Evolutionary conservation across 2,888 invertebrate genomes (phyloP).

Genomic region (Rhyacophila evoluta): DNA sequence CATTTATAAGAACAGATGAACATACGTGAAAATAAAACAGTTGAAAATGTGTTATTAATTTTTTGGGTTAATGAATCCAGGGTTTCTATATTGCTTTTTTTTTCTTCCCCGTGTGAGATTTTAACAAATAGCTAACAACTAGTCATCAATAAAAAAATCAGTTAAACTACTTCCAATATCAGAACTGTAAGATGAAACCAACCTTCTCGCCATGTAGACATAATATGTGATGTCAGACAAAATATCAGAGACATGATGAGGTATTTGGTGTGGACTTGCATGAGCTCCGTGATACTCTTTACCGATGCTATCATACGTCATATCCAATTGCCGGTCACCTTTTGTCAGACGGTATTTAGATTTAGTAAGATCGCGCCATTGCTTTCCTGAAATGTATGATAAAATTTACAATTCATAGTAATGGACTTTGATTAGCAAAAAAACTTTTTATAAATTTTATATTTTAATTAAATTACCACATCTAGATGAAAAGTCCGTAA

Average conservation of each 20-base stretch:
- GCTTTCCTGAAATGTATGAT: slow-evolving; percentile 65
- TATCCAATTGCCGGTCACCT: slow-evolving; percentile 93
- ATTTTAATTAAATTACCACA: slow-evolving; percentile 70
- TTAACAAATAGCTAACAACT: no score
- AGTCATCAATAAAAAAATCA: no score
- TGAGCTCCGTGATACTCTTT: slow-evolving; percentile 58
- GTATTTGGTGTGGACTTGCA: slow-evolving; percentile 71
- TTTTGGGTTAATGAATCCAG: no score
- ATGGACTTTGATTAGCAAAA: no score
- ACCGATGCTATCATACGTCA: slow-evolving; percentile 80
- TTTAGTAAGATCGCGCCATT: slow-evolving; percentile 91
- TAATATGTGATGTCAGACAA: slow-evolving; percentile 98
- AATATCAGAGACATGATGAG: slow-evolving; percentile 96
- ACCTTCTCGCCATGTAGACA: slow-evolving; percentile 90
- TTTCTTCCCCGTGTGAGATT: no score
- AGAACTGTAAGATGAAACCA: no score
- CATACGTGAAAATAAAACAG: no score
- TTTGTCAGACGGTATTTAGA: slow-evolving; percentile 97
- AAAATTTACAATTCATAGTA: background rate
- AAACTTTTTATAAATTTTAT: no score
- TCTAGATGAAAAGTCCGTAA: slow-evolving; percentile 89
- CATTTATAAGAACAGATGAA: no score
- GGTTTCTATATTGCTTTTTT: no score
- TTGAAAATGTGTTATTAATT: no score
- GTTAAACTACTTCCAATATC: no score